These are phyloP conservation scores for Cydia fagiglandana DNA, from an alignment of 1,140 invertebrate genomes.

Conservation along the genomic window DNA sequence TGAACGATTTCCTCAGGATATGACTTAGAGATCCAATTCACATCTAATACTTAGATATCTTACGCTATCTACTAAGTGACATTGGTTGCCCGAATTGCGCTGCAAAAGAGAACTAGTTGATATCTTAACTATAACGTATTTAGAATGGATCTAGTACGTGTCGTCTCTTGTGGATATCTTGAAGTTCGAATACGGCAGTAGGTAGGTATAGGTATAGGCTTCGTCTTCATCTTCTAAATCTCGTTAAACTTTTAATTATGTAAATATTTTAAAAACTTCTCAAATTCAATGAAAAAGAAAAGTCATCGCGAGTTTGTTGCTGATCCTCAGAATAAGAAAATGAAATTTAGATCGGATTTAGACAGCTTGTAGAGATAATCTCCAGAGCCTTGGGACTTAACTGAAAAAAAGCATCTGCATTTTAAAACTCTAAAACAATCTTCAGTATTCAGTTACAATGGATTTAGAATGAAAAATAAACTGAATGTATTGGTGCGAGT, in stretches of 20 bases:
- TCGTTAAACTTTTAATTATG: neutral
- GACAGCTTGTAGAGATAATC: neutral
- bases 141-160: too few species aligned
- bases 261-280: neutral
- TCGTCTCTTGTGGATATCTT: too few species aligned
- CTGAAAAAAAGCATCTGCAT: neutral
- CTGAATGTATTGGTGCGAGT: neutral
- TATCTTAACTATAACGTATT: too few species aligned
- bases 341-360: conserved; percentile 9
- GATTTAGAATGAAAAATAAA: neutral
- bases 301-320: neutral
- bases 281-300: neutral
- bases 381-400: neutral
- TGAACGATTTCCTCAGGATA: too few species aligned
- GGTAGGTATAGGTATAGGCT: too few species aligned
- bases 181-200: too few species aligned
- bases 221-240: neutral
- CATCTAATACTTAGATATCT: too few species aligned
- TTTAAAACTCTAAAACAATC: neutral
- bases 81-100: too few species aligned
- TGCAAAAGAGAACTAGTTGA: too few species aligned
- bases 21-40: too few species aligned
- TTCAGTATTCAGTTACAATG: neutral
- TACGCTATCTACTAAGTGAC: too few species aligned
- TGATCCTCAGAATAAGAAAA: conserved; percentile 1